Base-by-base conservation (phyloP, 1,140 invertebrate genomes). In the Hylaeus volcanicus region DNA sequence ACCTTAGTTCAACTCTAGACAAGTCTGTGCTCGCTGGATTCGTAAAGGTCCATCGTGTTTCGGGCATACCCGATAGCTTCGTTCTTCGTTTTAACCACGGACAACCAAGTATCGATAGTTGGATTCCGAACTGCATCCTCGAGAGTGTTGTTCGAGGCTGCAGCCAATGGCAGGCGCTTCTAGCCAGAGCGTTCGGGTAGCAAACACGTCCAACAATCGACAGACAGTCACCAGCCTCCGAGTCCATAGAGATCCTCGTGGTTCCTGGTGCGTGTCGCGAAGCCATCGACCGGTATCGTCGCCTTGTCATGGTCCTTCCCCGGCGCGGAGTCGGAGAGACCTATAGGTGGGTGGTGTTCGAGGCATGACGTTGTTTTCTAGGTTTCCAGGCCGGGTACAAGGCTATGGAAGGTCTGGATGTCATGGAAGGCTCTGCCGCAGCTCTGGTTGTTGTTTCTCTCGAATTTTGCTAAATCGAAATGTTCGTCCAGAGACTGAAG, bases 361-460 rank as follows among this genome's bases (percentile, higher is more conserved):
- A 74, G 79, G 74, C 56, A 77, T 55, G 48, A 5, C 60, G 55
- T 37, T 43, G 15, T 68, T 73, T 64, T 87, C 93, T 95, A 96
- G 91, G 95, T 96, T 88, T 96, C 96, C 83, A 96, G 90, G 5
- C 95, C 96, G 4, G 96, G 95, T 48, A 96, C 95, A 69, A 96
- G 92, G 90, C 95, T 96, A 89, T 96, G 96, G 89, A 96, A 96
- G 70, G 95, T 95, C 88, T 96, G 95, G 74, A 96, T 94, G 83
- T 96, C 96, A 88, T 95, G 95, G 92, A 96, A 95, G 56, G 96
- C 95, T 75, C 95, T 93, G 83, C 96, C 96, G 60, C 95, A 96
- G 86, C 95, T 92, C 78, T 93, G 92, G 70, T 91, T 92, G 73
- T 92, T 92, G 82, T 90, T 91, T 6, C 91, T 88, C 60, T 93